These are phyloP conservation scores for Anoplopoma fimbria DNA, from an alignment of 2,113 vertebrate species.

Conservation along the genomic window DNA sequence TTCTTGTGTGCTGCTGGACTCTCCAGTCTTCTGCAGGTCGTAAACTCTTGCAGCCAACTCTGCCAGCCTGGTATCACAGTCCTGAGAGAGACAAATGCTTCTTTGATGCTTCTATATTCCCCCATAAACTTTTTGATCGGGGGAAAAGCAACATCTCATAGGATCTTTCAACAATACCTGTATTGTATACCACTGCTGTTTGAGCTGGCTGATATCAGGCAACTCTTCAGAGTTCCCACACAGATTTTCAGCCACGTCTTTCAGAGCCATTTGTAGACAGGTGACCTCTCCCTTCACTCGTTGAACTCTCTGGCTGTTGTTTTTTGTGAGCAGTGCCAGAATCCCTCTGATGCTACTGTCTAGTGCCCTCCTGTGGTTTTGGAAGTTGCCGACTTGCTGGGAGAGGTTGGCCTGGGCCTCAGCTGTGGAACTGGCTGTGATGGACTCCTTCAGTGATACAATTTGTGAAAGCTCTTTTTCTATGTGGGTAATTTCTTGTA, in stretches of 20 bases:
- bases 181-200: conserved; percentile 45
- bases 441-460: conserved; percentile 24
- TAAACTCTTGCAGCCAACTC: conserved; percentile 25
- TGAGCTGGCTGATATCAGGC: conserved; percentile 46
- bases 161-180: conserved; percentile 50
- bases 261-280: conserved; percentile 28
- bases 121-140: background rate
- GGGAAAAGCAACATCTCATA: background rate
- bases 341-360: conserved; percentile 39
- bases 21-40: conserved; percentile 28
- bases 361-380: conserved; percentile 59
- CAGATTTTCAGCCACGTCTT: conserved; percentile 22
- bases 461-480: conserved; percentile 51
- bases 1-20: conserved; percentile 7
- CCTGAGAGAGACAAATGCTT: conserved; percentile 37
- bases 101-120: background rate
- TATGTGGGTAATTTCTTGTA: conserved; percentile 26
- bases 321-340: background rate
- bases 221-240: background rate
- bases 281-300: conserved; percentile 25
- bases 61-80: conserved; percentile 26
- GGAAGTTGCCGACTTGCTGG: conserved; percentile 40
- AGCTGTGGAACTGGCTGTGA: background rate
- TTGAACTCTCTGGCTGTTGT: conserved; percentile 15
- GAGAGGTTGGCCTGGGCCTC: conserved; percentile 47